phyloP scores from a whole-genome alignment of 2,888 invertebrate species.

The Galeruca laticollis region DNA sequence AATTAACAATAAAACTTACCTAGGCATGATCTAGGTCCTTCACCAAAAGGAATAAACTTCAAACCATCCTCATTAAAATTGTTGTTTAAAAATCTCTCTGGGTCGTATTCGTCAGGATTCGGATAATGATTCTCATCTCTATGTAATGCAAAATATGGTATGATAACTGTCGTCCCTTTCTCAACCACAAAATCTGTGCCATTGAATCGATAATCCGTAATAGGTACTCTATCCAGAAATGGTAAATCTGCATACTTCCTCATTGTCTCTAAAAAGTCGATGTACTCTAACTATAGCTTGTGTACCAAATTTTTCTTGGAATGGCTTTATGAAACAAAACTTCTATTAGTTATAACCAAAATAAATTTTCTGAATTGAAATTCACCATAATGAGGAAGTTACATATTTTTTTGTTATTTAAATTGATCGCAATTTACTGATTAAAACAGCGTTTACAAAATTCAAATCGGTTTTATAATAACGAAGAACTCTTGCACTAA shows the following conservation, averaged over 20 bases:
- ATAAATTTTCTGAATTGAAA: too few species aligned
- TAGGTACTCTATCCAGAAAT: slow-evolving; percentile 47
- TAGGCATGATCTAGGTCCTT: slow-evolving; percentile 41
- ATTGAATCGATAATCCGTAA: slow-evolving; percentile 55
- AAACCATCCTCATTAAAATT: slow-evolving; percentile 43
- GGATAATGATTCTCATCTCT: slow-evolving; percentile 36
- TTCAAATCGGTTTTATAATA: too few species aligned
- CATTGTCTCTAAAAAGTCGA: slow-evolving; percentile 45
- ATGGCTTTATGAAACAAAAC: too few species aligned
- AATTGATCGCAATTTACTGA: too few species aligned
- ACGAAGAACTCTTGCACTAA: too few species aligned
- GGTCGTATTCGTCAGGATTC: slow-evolving; percentile 50
- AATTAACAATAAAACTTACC: slow-evolving; percentile 18
- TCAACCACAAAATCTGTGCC: slow-evolving; percentile 56
- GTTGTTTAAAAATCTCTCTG: slow-evolving; percentile 53
- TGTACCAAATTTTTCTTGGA: too few species aligned
- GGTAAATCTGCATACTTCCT: slow-evolving; percentile 39
- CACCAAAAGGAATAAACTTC: slow-evolving; percentile 54
- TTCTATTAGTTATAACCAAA: too few species aligned
- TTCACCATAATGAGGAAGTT: too few species aligned
- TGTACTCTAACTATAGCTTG: slow-evolving; percentile 47
- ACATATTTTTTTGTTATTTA: too few species aligned
- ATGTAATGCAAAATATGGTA: slow-evolving; percentile 34
- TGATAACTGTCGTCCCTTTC: slow-evolving; percentile 34
- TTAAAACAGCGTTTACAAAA: too few species aligned